Percentiles rank a stretch among this genome's conserved stretches.
phyloP scores from a whole-genome alignment of 2,113 vertebrate genomes.

The Stegostoma tigrinum region DNA sequence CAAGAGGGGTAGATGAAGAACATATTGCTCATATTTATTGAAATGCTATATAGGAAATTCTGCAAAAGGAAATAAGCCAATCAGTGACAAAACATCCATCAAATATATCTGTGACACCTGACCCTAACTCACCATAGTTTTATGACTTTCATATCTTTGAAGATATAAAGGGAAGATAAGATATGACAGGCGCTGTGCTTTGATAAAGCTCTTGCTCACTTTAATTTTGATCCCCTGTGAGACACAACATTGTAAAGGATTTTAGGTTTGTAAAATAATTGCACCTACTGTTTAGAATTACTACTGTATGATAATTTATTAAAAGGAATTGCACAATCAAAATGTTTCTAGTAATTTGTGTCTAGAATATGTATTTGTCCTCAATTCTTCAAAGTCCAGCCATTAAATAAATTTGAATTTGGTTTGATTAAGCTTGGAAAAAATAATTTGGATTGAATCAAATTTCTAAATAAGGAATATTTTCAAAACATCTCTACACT shows the following conservation, averaged over 20 bases:
- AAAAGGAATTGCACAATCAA: background rate
- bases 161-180: constrained; percentile 63
- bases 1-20: background rate
- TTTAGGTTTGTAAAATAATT: background rate
- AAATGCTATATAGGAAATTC: constrained; percentile 44
- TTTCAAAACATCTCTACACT: background rate
- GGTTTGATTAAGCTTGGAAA: background rate
- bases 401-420: background rate
- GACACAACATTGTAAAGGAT: constrained; percentile 41
- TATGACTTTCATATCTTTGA: constrained; percentile 75
- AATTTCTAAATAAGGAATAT: background rate
- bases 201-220: constrained; percentile 62
- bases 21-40: constrained; percentile 43
- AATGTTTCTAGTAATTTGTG: background rate
- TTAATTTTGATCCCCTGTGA: constrained; percentile 55
- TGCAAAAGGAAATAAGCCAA: constrained; percentile 49
- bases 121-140: constrained; percentile 59
- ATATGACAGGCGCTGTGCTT: constrained; percentile 69
- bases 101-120: constrained; percentile 54
- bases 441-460: background rate
- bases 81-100: constrained; percentile 56
- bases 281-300: background rate
- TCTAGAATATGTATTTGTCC: background rate
- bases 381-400: background rate
- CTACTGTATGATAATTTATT: background rate